These are phyloP conservation scores for Lycopodina hypogea DNA, from an alignment of 37 sponge, comb jelly and placozoan genomes.

Conservation along the genomic window DNA sequence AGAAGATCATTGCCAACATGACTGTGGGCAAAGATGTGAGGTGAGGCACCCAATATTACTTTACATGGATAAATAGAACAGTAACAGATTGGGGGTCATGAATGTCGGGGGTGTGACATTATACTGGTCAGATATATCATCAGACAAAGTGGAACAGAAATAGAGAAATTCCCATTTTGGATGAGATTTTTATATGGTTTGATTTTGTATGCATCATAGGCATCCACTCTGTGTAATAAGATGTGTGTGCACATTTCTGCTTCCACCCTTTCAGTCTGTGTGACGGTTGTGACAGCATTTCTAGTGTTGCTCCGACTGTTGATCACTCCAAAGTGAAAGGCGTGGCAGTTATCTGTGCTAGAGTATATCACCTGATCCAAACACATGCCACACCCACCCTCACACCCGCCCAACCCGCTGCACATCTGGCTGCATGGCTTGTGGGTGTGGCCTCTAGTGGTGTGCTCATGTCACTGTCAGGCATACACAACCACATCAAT, in stretches of 20 bases:
- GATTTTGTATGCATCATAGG: too few relatives aligned
- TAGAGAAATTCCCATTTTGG: too few relatives aligned
- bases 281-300: not conserved
- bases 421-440: too few relatives aligned
- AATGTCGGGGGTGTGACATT: too few relatives aligned
- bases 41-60: constrained; percentile 29
- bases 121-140: too few relatives aligned
- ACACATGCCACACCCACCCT: not conserved
- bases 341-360: not conserved
- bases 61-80: not conserved
- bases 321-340: too few relatives aligned
- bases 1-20: constrained; percentile 99
- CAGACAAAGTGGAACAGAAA: too few relatives aligned
- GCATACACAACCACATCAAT: not conserved
- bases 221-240: too few relatives aligned
- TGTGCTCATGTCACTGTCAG: constrained; percentile 1
- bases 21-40: constrained; percentile 99
- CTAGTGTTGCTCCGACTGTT: not conserved
- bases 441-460: not conserved
- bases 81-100: not conserved
- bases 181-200: too few relatives aligned
- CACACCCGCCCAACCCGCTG: too few relatives aligned
- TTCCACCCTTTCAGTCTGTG: constrained; percentile 3
- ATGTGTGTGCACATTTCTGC: constrained; percentile 3
- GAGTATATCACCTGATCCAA: not conserved